Percentiles rank a stretch among this genome's conserved stretches.
Conservation (phyloP, 2,888 invertebrate species). For the Catocala sponsa region DNA sequence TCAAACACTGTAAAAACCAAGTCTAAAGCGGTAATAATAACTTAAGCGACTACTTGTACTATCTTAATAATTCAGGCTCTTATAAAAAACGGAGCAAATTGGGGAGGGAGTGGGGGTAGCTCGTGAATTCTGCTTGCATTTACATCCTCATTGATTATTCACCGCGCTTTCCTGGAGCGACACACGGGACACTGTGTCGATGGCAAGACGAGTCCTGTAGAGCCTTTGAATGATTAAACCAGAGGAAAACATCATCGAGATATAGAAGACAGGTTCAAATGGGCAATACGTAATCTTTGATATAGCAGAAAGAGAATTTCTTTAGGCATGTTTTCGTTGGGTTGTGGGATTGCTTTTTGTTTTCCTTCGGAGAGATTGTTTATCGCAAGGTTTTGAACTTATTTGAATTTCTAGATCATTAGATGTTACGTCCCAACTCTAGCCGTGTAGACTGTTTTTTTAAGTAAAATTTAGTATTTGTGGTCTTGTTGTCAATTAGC, state of each 20-base stretch:
- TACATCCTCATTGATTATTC: slow-evolving; percentile 80
- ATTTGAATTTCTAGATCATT: too few relatives aligned
- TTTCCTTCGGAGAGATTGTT: too few relatives aligned
- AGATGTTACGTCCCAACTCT: too few relatives aligned
- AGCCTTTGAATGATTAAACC: slow-evolving; percentile 27
- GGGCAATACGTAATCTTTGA: too few relatives aligned
- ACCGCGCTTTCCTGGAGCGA: slow-evolving; percentile 50
- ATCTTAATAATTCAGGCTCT: slow-evolving; percentile 77
- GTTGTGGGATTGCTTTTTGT: too few relatives aligned
- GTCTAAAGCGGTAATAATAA: slow-evolving; percentile 71
- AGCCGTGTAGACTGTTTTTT: too few relatives aligned
- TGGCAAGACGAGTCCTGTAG: slow-evolving; percentile 35
- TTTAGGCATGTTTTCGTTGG: too few relatives aligned
- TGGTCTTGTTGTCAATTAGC: too few relatives aligned
- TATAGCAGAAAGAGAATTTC: too few relatives aligned
- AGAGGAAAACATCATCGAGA: slow-evolving; percentile 12
- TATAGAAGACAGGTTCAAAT: too few relatives aligned
- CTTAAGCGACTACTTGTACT: slow-evolving; percentile 69
- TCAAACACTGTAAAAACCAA: slow-evolving; percentile 15
- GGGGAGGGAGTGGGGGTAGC: slow-evolving; percentile 55
- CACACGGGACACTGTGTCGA: slow-evolving; percentile 51
- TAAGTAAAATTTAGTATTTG: too few relatives aligned
- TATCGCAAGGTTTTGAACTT: too few relatives aligned
- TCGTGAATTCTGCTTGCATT: slow-evolving; percentile 72
- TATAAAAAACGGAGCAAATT: slow-evolving; percentile 77